Conservation (phyloP, 2,888 invertebrate species). For the Cactoblastis cactorum region DNA sequence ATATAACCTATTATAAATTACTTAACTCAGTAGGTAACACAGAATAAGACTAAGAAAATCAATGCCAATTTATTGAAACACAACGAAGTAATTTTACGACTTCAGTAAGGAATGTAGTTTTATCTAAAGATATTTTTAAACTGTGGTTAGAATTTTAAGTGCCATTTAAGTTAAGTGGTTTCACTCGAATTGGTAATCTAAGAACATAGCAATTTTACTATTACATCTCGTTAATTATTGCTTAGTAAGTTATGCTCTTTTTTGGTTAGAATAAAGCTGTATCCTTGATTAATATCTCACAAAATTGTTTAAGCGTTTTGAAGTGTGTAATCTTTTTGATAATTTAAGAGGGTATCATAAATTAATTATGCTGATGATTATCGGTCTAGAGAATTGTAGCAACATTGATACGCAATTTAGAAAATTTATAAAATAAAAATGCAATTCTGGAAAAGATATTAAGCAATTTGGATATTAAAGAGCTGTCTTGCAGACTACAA, state of each 20-base stretch:
- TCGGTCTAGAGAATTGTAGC: too few species aligned
- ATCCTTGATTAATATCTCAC: neutral
- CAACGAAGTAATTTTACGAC: neutral
- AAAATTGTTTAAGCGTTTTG: neutral
- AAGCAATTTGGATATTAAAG: too few species aligned
- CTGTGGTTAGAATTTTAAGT: neutral
- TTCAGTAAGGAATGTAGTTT: neutral
- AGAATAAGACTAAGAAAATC: neutral
- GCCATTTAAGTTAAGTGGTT: constrained; percentile 8
- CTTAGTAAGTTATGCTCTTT: neutral
- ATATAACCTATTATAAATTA: too few species aligned
- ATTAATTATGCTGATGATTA: too few species aligned
- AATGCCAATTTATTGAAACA: neutral
- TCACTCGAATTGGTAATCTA: constrained; percentile 1
- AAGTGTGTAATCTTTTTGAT: too few species aligned
- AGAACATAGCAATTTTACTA: constrained; percentile 2
- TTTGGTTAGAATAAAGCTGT: neutral
- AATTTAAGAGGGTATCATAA: too few species aligned
- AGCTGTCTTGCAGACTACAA: too few species aligned
- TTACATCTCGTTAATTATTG: neutral
- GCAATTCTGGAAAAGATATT: too few species aligned
- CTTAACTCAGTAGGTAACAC: neutral
- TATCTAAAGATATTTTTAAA: neutral
- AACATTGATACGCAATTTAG: too few species aligned
- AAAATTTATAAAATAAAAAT: too few species aligned